Evolutionary conservation across 2,888 invertebrate genomes (phyloP), one percentile per base, ranked within the genome.

Genomic region (Baccha elongata): DNA sequence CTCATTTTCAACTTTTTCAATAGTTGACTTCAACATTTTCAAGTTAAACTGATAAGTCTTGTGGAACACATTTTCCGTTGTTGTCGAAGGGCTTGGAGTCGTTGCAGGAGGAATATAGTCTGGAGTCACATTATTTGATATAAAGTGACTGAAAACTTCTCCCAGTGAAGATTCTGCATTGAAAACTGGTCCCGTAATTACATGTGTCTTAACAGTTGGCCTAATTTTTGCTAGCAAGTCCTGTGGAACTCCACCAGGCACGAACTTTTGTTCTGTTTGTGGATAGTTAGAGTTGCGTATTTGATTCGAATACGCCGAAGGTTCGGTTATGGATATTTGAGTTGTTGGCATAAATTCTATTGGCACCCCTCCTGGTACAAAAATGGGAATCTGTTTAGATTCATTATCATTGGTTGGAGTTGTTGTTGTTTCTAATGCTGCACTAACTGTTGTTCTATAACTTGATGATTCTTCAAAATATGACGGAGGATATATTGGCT

Each of bases 231-330:
- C 19, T 8, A 60, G n/a, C 2, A 60, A 3, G 0, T 44, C 60
- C 19, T 10, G 17, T 13, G 79, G 79, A 3, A 79, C 21, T n/a
- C 79, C 79, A 8, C 79, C 79, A 2, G 73, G 73, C 0, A 79
- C 62, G n/a, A 73, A 79, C 3, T 55, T 32, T 2, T 32, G 42
- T 5, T 53, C 68, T 11, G 19, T 46, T 11, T 10, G 2, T 32
- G 8, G 0, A 10, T 11, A 13, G 8, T 13, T 13, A 4, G 8
- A 1, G 23, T 37, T 3, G 13, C 4, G 2, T 10, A 6, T 11
- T 44, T 60, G 42, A 11, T 42, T 13, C 7, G 46, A 21, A 29
- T 44, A 11, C 1, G 17, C n/a, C 0, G 23, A 13, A 10, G 46
- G 13, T 3, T 32, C 32, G n/a, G n/a, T n/a, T 0, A 13, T n/a